phyloP scores from a whole-genome alignment of 2,797 vertebrate genomes.

The Graptemys geographica region DNA sequence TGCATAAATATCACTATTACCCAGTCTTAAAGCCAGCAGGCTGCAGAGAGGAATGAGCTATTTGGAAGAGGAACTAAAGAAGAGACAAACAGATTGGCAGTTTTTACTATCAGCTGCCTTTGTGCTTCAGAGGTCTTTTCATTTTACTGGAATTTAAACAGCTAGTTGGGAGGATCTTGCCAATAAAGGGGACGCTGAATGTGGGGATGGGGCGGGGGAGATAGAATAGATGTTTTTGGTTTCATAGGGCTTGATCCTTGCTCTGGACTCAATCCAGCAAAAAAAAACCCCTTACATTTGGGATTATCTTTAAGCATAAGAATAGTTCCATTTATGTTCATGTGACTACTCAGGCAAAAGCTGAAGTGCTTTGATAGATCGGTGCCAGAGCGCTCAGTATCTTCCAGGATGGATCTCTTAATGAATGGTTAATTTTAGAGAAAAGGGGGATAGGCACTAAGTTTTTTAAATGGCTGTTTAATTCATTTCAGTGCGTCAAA shows the following conservation, averaged over 20 bases:
- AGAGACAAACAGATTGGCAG: background rate
- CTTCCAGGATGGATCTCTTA: background rate
- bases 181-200: background rate
- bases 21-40: background rate
- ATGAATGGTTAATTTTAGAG: background rate
- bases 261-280: background rate
- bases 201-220: accelerated
- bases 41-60: constrained; percentile 13
- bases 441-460: background rate
- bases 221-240: background rate
- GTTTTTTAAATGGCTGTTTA: constrained; percentile 3
- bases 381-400: background rate
- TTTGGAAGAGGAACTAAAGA: constrained; percentile 33
- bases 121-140: background rate
- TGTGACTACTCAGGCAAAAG: background rate
- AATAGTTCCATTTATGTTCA: constrained; percentile 4
- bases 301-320: background rate
- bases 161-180: background rate
- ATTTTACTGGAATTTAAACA: background rate
- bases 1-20: background rate
- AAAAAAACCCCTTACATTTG: background rate
- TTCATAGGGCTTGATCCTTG: background rate
- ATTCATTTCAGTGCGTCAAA: constrained; percentile 18
- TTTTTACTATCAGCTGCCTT: background rate
- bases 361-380: background rate